A percentile compares a stretch with the other conserved stretches of the same genome.
Evolutionary conservation across 2,113 vertebrate species (phyloP).

Genomic region (Equus przewalskii): DNA sequence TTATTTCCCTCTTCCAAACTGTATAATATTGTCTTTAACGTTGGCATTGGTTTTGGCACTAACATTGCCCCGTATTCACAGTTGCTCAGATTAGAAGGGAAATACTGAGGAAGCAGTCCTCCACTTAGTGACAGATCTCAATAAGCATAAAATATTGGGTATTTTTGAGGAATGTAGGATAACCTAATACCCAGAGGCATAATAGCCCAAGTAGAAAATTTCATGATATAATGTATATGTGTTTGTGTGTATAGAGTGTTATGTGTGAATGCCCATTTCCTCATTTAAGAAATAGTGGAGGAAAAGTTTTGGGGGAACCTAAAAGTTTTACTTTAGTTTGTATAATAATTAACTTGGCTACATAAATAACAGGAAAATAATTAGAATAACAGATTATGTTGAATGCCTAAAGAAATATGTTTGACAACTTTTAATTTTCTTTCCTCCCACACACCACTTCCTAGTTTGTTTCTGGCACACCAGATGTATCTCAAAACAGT

Average conservation of each 20-base stretch:
- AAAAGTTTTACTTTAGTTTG: constrained; percentile 72
- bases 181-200: not conserved
- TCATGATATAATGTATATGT: not conserved
- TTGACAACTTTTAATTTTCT: constrained; percentile 84
- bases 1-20: not conserved
- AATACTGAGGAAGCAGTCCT: not conserved
- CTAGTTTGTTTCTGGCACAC: constrained; percentile 80
- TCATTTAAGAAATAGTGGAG: not conserved
- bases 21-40: not conserved
- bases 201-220: not conserved
- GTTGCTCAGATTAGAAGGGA: not conserved
- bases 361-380: constrained; percentile 71
- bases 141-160: not conserved
- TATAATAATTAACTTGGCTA: constrained; percentile 65
- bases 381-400: constrained; percentile 77
- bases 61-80: not conserved
- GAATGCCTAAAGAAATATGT: constrained; percentile 78
- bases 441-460: constrained; percentile 66
- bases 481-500: constrained; percentile 77
- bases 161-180: constrained; percentile 29
- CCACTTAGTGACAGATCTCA: not conserved
- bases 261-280: not conserved
- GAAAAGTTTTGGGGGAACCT: constrained; percentile 36
- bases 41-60: not conserved
- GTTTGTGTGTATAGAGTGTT: not conserved